A percentile compares a stretch with the other conserved stretches of the same genome.
These are phyloP conservation scores for Barypeithes pellucidus DNA, from an alignment of 2,888 invertebrate genomes.

Conservation along the genomic window DNA sequence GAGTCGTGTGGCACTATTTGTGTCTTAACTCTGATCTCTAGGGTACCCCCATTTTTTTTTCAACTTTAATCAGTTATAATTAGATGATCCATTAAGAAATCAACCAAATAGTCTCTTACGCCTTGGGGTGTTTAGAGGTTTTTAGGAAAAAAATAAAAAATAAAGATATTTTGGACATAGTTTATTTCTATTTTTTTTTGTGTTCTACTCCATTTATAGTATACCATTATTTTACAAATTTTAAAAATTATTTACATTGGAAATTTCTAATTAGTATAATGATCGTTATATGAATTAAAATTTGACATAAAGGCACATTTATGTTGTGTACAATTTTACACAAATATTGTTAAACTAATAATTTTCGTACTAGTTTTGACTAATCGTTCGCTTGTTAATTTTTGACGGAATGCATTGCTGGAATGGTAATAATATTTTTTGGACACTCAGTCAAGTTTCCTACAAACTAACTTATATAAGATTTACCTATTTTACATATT, in stretches of 20 bases:
- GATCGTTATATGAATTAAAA: conserved; percentile 22
- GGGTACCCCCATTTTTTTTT: too few relatives aligned
- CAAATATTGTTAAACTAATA: conserved; percentile 16
- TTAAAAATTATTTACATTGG: conserved; percentile 65
- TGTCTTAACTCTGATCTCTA: too few relatives aligned
- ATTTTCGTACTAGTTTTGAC: neutral
- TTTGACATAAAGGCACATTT: conserved; percentile 53
- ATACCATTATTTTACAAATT: conserved; percentile 61
- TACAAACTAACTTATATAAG: conserved; percentile 25
- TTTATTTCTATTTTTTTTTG: conserved; percentile 42
- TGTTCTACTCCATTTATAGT: conserved; percentile 54
- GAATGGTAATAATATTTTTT: conserved; percentile 13
- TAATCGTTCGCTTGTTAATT: neutral
- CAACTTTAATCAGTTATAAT: too few relatives aligned
- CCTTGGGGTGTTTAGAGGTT: neutral
- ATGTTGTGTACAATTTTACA: conserved; percentile 42
- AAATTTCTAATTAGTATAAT: conserved; percentile 44
- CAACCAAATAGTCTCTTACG: too few relatives aligned
- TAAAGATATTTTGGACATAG: conserved; percentile 26
- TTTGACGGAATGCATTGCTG: conserved; percentile 34
- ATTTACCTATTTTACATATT: conserved; percentile 17
- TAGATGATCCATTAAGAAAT: too few relatives aligned
- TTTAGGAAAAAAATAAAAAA: neutral
- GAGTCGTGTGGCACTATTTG: too few relatives aligned
- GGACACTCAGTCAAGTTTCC: conserved; percentile 29